These are phyloP conservation scores for Hyposoter didymator DNA, from an alignment of 2,888 invertebrate species.

Conservation along the genomic window DNA sequence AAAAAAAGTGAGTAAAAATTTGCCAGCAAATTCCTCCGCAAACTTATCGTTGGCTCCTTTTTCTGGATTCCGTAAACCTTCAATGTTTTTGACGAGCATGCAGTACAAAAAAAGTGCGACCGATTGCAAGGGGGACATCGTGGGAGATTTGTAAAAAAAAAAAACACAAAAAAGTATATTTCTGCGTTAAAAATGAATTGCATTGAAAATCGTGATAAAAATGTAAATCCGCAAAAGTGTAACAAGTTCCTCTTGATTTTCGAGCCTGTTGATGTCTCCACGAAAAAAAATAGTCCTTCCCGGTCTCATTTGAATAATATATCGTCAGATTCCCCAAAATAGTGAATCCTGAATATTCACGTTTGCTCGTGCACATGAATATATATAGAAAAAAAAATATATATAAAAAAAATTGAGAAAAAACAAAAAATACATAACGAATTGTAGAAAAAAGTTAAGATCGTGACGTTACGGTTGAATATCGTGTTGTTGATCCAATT, in stretches of 20 bases:
- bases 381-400: neutral
- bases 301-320: neutral
- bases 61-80: too few species aligned
- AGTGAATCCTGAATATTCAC: neutral
- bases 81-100: too few species aligned
- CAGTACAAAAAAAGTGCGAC: neutral
- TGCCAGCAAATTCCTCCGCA: too few species aligned
- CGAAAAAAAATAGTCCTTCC: neutral
- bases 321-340: neutral
- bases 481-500: slow-evolving; percentile 60
- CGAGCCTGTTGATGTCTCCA: neutral
- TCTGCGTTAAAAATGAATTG: neutral
- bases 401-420: slow-evolving; percentile 49
- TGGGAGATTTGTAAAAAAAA: neutral
- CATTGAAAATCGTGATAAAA: neutral
- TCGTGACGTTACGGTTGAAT: slow-evolving; percentile 59
- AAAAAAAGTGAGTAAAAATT: too few species aligned
- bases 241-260: neutral
- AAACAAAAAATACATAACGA: slow-evolving; percentile 40
- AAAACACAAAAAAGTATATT: neutral
- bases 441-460: slow-evolving; percentile 49
- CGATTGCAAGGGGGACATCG: neutral
- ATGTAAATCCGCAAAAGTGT: neutral
- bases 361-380: neutral
- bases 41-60: too few species aligned